Evolutionary conservation across 2,113 vertebrate species (phyloP), one percentile per base, ranked within the genome.

Genomic region (Cephalopholis sonnerati): DNA sequence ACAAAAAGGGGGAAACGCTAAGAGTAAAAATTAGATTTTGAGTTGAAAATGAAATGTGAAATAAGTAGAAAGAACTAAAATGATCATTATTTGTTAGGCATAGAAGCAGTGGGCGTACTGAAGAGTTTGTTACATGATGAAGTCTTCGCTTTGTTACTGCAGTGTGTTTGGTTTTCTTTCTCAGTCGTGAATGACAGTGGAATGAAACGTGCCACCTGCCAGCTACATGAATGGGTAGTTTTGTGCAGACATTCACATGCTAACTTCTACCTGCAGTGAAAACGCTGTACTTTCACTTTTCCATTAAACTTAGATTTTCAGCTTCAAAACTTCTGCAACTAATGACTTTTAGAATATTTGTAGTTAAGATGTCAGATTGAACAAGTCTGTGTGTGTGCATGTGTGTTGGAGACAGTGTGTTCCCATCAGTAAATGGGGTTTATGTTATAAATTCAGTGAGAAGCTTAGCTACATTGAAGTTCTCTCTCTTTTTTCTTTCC

Each of bases 381-480:
- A 63, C 18, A 41, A 13, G 46, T 46, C 27, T 25, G 44, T 46
- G 5, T 53, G 66, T 62, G 11, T 46, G 36, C 8, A 41, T 54
- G 20, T 64, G 20, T 36, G 32, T 75, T 9, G 15, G 27, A 63
- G 57, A 39, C 53, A 46, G 66, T 74, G 29, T 78, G 39, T 65
- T 83, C 51, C 66, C 72, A 46, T 83, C 76, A 81, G 44, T 70
- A 77, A 87, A 78, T 79, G 63, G 13, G 55, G 61, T 87, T 80
- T 74, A 82, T 78, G 53, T 51, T 77, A 46, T 48, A 13, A 85
- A 83, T 65, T 88, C 77, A 88, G 73, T 73, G 67, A 77, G 79
- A 82, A 76, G 82, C 87, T 87, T 84, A 84, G 57, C 72, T 76
- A 51, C 82, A 73, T 39, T 88, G 41, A 82, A 79, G 70, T 85